A percentile compares a stretch with the other conserved stretches of the same genome.
Evolutionary conservation across 2,113 vertebrate species (phyloP).

Genomic region (Nibea coibor): DNA sequence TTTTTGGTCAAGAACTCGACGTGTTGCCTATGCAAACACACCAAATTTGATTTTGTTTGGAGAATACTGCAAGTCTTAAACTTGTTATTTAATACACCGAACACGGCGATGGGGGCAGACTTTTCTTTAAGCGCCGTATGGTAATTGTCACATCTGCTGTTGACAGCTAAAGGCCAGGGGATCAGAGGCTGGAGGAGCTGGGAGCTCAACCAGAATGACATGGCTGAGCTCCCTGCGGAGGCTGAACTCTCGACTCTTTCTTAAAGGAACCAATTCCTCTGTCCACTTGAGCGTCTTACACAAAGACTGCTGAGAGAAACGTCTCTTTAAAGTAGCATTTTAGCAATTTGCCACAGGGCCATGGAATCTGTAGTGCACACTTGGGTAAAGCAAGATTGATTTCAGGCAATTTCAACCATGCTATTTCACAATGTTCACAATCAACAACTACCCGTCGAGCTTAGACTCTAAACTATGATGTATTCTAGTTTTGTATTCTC

Average conservation of each 20-base stretch:
- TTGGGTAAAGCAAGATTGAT: constrained; percentile 29
- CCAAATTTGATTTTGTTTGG: constrained; percentile 12
- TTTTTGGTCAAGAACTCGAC: constrained; percentile 14
- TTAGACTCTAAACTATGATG: constrained; percentile 20
- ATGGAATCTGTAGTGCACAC: neutral
- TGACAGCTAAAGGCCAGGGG: constrained; percentile 15
- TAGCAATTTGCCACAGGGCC: neutral
- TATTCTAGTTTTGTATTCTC: constrained; percentile 22
- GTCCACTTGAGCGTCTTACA: constrained; percentile 5
- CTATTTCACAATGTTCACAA: constrained; percentile 23
- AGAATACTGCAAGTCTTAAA: constrained; percentile 4
- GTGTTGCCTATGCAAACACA: constrained; percentile 1
- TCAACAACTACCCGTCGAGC: constrained; percentile 14
- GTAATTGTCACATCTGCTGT: constrained; percentile 24
- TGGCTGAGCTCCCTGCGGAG: neutral
- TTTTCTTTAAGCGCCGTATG: neutral
- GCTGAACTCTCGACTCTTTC: neutral
- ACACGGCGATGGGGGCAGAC: neutral
- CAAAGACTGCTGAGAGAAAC: neutral
- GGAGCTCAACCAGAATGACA: constrained; percentile 1
- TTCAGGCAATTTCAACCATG: neutral
- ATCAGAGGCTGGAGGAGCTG: constrained; percentile 17
- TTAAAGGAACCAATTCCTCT: neutral
- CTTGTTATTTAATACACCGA: neutral
- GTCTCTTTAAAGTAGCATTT: constrained; percentile 15